Evolutionary conservation across 2,888 invertebrate species (phyloP), one percentile per base, ranked within the genome.

Genomic region (Syrista parreyssii): DNA sequence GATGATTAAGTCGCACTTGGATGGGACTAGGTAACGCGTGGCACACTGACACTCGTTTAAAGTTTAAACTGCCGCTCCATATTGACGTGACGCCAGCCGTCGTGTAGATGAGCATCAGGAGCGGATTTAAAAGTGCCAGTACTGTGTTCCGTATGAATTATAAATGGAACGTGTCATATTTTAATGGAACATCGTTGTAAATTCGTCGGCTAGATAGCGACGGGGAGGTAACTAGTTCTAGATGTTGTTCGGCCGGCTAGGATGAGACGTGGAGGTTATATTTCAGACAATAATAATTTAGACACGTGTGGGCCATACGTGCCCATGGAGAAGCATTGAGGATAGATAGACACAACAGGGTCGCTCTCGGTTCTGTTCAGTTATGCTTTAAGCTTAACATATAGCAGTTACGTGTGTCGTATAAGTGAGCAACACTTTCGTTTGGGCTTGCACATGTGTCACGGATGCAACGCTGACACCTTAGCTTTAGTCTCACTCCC

Each of bases 291-390:
- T 89, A 89, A 89, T 89, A 88, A 89, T 89, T 88, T 87, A 87
- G 87, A 89, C 90, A 90, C 86, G 88, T 90, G 90, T 86, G 88
- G 87, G 82, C 89, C 90, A 90, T 90, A 89, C 90, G 89, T 83
- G 88, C 85, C 78, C 79, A 79, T 75, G 75, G 79, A 84, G 81
- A 79, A 82, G 79, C 80, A 83, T 83, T 81, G 81, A 83, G 86
- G 87, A 88, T 87, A 85, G 86, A 87, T 86, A 88, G 87, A 86
- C 86, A 84, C 85, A 86, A 86, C 88, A 85, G 88, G 84, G 85
- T 83, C 81, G 82, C 80, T 35, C 77, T 35, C 78, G 85, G 74
- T 34, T n/a, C 36, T 74, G 74, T 82, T 83, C 82, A 81, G 79
- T 80, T 84, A 83, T 77, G 82, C 82, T 80, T 78, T 69, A 73